Base-by-base conservation (phyloP, 2,888 invertebrate genomes). In the Brachypalpus laphriformis region DNA sequence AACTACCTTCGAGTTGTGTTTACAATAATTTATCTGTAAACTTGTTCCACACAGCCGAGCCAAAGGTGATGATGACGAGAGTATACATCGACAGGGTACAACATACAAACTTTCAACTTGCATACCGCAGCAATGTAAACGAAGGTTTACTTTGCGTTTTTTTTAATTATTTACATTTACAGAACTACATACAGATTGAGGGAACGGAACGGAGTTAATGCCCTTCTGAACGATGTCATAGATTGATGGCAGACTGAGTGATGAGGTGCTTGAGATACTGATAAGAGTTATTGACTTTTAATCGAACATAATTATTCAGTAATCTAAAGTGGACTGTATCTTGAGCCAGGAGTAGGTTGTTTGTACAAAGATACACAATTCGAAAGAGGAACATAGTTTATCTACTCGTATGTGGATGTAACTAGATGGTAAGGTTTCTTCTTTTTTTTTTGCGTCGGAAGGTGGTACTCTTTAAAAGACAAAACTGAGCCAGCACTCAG, bases 21-120 rank as follows among this genome's bases (percentile, higher is more conserved):
- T 82, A 82, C 71, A 66, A 56, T 56, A 82, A 54, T 70, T 22
- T 71, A 66, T 82, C 34, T 65, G 49, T 57, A 59, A 74, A 51
- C 49, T 61, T 74, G 45, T 72, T 65, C 18, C 16, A 45, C 37
- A 11, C 16, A 28, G 42, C 28, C 66, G 34, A 56, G 49, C 37
- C 9, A 56, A 82, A 76, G 63, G 63, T 81, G 65, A 45, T 37
- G 57, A 76, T 76, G 61, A 77, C 18, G 47, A 54, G n/a, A 68
- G 51, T 61, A 61, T 42, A 68, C 42, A 68, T 28, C 45, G 40
- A 18, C 49, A 8, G 18, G 18, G 20, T 6, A 54, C 3, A 20
- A 28, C n/a, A 49, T 34, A 63, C 2, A 51, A 37, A 51, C 3
- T 31, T 8, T 49, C 40, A 47, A 59, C 59, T 49, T 56, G 45